These are phyloP conservation scores for Enteromius paludinosus DNA, from an alignment of 2,797 vertebrate species.

Conservation along the genomic window DNA sequence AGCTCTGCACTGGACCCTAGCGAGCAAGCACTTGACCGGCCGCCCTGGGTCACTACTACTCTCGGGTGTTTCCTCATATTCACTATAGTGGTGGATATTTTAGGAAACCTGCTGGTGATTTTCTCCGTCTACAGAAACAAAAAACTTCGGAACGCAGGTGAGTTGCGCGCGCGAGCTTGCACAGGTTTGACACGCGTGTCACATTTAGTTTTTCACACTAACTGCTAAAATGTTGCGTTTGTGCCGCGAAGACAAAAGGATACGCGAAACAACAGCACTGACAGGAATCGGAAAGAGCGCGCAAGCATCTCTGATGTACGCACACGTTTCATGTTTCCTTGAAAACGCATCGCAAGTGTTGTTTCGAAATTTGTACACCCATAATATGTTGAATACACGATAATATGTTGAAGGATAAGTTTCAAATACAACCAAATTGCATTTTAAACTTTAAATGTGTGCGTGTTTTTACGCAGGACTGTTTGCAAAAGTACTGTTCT, in stretches of 20 bases:
- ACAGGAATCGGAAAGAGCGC: not conserved
- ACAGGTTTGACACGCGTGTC: not conserved
- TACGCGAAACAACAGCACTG: not conserved
- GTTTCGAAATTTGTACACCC: not conserved
- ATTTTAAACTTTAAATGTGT: not conserved
- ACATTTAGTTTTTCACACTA: not conserved
- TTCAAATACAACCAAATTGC: not conserved
- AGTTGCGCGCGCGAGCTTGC: conserved; percentile 61
- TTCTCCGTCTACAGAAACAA: conserved; percentile 93
- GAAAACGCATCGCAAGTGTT: not conserved
- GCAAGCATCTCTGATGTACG: not conserved
- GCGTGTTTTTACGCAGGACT: not conserved
- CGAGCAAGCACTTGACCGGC: conserved; percentile 74
- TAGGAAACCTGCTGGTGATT: conserved; percentile 94
- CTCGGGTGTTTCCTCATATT: conserved; percentile 91
- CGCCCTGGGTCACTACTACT: conserved; percentile 86
- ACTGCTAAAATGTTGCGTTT: not conserved
- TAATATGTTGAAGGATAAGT: not conserved
- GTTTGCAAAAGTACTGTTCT: not conserved
- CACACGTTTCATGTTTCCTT: not conserved
- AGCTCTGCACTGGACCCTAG: conserved; percentile 75
- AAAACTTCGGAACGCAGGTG: conserved; percentile 95
- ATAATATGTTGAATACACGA: no score
- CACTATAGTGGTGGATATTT: conserved; percentile 91
- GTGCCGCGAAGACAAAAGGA: not conserved